phyloP scores from a whole-genome alignment of 2,888 invertebrate genomes.

The Pocota personata region DNA sequence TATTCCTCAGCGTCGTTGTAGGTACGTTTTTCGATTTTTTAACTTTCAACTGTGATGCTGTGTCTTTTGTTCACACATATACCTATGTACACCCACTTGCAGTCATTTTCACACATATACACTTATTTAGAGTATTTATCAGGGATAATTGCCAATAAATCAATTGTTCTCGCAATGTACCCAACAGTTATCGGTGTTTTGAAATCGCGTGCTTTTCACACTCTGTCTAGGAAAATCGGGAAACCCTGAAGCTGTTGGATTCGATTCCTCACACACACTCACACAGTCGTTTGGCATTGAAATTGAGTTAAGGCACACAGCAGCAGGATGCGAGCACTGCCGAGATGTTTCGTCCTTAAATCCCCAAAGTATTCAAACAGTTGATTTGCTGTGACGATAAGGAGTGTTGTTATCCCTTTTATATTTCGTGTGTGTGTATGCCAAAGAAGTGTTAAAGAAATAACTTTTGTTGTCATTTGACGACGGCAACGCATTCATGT shows the following conservation, averaged over 20 bases:
- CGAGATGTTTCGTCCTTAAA: constrained; percentile 22
- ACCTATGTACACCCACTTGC: neutral
- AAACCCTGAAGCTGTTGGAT: constrained; percentile 45
- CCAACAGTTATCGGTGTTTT: constrained; percentile 66
- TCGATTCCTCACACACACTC: constrained; percentile 10
- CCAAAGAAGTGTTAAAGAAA: constrained; percentile 24
- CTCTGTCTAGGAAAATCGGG: constrained; percentile 40
- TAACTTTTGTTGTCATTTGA: constrained; percentile 31
- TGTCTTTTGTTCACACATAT: constrained; percentile 21
- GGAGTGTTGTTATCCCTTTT: constrained; percentile 63
- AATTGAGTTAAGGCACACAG: constrained; percentile 57
- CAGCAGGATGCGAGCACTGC: constrained; percentile 20
- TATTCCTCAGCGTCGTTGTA: constrained; percentile 43
- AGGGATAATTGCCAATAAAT: constrained; percentile 78
- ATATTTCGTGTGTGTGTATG: constrained; percentile 3
- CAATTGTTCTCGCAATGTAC: constrained; percentile 74
- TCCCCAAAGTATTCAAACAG: constrained; percentile 68
- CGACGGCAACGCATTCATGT: constrained; percentile 21
- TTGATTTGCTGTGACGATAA: constrained; percentile 65
- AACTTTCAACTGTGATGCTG: constrained; percentile 35
- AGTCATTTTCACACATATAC: neutral
- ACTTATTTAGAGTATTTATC: constrained; percentile 75
- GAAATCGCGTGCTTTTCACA: constrained; percentile 65
- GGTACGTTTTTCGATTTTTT: constrained; percentile 64
- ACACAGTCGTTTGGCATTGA: constrained; percentile 35